Evolutionary conservation across 2,797 vertebrate genomes (phyloP).

Genomic region (Microctenopoma stevenorrisi): DNA sequence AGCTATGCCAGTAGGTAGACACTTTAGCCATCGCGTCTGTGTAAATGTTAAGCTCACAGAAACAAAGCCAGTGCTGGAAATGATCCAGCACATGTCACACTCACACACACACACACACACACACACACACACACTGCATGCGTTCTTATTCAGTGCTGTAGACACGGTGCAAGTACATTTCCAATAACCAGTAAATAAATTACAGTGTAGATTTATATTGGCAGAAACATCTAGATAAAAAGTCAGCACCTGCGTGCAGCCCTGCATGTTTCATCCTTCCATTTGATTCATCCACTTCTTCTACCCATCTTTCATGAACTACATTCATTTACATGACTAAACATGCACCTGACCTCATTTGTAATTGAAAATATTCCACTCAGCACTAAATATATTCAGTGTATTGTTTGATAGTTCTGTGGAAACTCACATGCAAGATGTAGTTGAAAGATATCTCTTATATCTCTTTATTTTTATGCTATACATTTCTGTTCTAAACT

Average conservation of each 20-base stretch:
- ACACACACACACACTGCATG: not conserved
- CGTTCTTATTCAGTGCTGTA: not conserved
- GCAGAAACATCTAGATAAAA: not conserved
- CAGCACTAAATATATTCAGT: slow-evolving; percentile 32
- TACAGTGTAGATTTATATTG: not conserved
- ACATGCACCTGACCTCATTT: slow-evolving; percentile 72
- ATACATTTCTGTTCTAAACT: not conserved
- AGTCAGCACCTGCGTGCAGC: slow-evolving; percentile 56
- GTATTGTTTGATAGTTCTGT: slow-evolving; percentile 48
- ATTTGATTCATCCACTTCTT: slow-evolving; percentile 69
- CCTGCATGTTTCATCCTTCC: slow-evolving; percentile 62
- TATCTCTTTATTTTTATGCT: not conserved
- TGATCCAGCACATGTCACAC: slow-evolving; percentile 19
- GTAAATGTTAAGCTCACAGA: slow-evolving; percentile 69
- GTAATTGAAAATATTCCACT: slow-evolving; percentile 57
- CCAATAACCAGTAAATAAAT: slow-evolving; percentile 8
- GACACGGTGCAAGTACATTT: not conserved
- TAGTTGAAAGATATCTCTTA: slow-evolving; percentile 6
- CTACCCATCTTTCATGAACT: slow-evolving; percentile 66
- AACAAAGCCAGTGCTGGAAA: slow-evolving; percentile 56
- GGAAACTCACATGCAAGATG: slow-evolving; percentile 14
- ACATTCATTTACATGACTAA: slow-evolving; percentile 73
- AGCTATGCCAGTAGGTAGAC: too few relatives aligned
- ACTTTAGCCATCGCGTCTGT: slow-evolving; percentile 37
- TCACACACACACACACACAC: slow-evolving; percentile 7